Evolutionary conservation across 2,888 invertebrate genomes (phyloP).

Genomic region (Lithophane semibrunnea): DNA sequence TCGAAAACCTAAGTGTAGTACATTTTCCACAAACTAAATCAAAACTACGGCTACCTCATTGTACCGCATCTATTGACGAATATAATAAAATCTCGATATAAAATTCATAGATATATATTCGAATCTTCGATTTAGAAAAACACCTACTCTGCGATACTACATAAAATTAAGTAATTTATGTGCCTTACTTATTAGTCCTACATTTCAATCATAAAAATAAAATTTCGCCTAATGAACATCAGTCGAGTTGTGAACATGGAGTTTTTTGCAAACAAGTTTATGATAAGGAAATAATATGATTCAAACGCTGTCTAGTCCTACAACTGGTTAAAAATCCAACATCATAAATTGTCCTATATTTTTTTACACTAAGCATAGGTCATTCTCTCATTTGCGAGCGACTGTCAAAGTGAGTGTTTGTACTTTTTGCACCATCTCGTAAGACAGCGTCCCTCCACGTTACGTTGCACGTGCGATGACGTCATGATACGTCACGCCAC

Average conservation of each 20-base stretch:
- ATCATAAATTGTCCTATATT: constrained; percentile 80
- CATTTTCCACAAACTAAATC: constrained; percentile 30
- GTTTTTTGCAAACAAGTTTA: constrained; percentile 65
- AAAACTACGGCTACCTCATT: constrained; percentile 28
- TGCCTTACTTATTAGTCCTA: constrained; percentile 69
- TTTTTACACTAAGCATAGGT: constrained; percentile 76
- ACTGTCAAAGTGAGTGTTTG: constrained; percentile 77
- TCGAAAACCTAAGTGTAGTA: constrained; percentile 33
- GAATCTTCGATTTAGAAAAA: constrained; percentile 60
- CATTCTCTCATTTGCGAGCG: constrained; percentile 78
- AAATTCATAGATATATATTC: constrained; percentile 54
- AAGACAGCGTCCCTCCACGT: constrained; percentile 52
- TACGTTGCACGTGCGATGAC: constrained; percentile 52
- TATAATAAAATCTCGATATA: constrained; percentile 41
- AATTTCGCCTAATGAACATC: constrained; percentile 70
- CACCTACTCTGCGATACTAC: constrained; percentile 60
- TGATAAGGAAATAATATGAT: constrained; percentile 58
- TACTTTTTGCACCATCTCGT: constrained; percentile 72
- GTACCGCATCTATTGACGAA: constrained; percentile 26
- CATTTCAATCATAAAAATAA: constrained; percentile 62
- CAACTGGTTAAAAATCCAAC: constrained; percentile 77
- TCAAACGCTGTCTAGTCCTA: constrained; percentile 71
- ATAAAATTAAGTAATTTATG: constrained; percentile 76
- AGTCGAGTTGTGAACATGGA: constrained; percentile 72
- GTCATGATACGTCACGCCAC: constrained; percentile 26